A percentile compares a stretch with the other conserved stretches of the same genome.
phyloP scores from a whole-genome alignment of 1,140 invertebrate genomes.

The Pectinophora gossypiella region DNA sequence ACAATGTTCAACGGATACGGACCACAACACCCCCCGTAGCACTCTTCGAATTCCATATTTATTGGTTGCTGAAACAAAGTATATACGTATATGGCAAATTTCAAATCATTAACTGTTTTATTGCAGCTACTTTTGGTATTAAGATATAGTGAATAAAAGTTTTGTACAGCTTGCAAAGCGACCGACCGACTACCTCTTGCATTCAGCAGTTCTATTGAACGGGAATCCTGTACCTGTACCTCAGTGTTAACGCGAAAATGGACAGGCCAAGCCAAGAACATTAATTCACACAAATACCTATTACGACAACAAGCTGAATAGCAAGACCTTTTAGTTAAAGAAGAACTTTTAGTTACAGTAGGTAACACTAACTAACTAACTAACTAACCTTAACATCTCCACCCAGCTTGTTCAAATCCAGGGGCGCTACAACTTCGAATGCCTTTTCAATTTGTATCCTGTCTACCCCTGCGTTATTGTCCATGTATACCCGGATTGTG shows the following conservation, averaged over 20 bases:
- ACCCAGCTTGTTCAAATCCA: slow-evolving; percentile 82
- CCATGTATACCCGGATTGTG: slow-evolving; percentile 63
- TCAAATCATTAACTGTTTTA: background rate
- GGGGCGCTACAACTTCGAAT: slow-evolving; percentile 82
- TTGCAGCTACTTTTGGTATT: no score
- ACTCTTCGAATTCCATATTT: slow-evolving; percentile 75
- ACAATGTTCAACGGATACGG: slow-evolving; percentile 72
- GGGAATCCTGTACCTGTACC: background rate
- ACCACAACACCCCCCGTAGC: slow-evolving; percentile 77
- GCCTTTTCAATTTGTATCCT: slow-evolving; percentile 69
- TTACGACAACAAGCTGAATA: no score
- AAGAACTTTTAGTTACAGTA: no score
- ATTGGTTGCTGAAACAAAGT: slow-evolving; percentile 68
- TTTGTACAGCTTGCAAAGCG: background rate
- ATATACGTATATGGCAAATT: background rate
- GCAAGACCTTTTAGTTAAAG: no score
- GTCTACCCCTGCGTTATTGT: background rate
- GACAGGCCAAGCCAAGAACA: background rate
- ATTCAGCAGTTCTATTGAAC: no score
- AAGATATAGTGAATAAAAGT: no score
- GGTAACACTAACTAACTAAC: background rate
- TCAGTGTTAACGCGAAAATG: background rate
- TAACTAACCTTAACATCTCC: slow-evolving; percentile 28
- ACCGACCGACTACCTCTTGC: no score
- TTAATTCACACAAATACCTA: no score